These are phyloP conservation scores for Dryobota labecula DNA, from an alignment of 2,888 invertebrate species.

Conservation along the genomic window DNA sequence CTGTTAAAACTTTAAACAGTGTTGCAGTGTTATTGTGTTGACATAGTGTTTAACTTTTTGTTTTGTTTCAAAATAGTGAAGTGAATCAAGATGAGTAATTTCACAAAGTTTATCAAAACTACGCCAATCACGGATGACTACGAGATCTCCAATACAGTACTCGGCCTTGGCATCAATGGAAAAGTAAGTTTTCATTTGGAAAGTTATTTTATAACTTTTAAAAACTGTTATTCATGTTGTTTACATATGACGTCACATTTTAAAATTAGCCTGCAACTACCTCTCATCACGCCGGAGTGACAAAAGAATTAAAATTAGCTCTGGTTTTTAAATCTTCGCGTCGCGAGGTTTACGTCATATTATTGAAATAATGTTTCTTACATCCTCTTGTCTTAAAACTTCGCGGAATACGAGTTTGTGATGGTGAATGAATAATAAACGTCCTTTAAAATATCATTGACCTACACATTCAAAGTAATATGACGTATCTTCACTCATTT, in stretches of 20 bases:
- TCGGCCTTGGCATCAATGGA: slow-evolving; percentile 99
- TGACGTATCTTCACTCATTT: background rate
- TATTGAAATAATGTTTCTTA: slow-evolving; percentile 22
- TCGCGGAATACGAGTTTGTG: slow-evolving; percentile 17
- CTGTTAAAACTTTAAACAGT: slow-evolving; percentile 27
- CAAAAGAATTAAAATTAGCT: slow-evolving; percentile 59
- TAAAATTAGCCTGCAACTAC: slow-evolving; percentile 69
- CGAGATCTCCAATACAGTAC: slow-evolving; percentile 97
- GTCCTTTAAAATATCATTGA: too few species aligned
- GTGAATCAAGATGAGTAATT: slow-evolving; percentile 82
- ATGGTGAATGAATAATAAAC: slow-evolving; percentile 15
- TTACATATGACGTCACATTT: slow-evolving; percentile 78
- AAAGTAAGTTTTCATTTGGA: slow-evolving; percentile 90
- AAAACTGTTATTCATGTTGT: slow-evolving; percentile 62
- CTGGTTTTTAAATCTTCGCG: slow-evolving; percentile 16
- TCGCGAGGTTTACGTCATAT: slow-evolving; percentile 24
- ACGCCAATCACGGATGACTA: slow-evolving; percentile 97
- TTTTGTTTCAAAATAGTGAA: slow-evolving; percentile 65
- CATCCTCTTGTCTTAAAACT: slow-evolving; percentile 24
- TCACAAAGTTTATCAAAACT: slow-evolving; percentile 92
- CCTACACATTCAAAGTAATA: background rate
- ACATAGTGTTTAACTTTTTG: slow-evolving; percentile 63
- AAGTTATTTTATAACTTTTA: slow-evolving; percentile 44
- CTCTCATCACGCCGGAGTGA: slow-evolving; percentile 42
- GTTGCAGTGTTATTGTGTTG: slow-evolving; percentile 65